These are phyloP conservation scores for Aspidiotus destructor DNA, from an alignment of 2,888 invertebrate species.

Conservation along the genomic window DNA sequence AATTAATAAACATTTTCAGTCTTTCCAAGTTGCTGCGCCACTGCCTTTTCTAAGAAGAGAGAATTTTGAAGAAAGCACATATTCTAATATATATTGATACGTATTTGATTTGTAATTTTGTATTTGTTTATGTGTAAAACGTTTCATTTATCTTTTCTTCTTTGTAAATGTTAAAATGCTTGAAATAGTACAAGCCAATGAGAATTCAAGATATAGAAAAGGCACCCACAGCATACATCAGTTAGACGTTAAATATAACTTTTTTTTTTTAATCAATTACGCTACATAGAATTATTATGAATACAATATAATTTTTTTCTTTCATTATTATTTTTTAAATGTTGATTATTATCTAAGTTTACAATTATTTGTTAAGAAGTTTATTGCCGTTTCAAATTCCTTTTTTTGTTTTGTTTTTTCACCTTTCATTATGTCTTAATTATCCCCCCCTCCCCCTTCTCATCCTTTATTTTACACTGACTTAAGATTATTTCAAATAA, in stretches of 20 bases:
- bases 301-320: conserved; percentile 15
- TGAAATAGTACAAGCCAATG: too few relatives aligned
- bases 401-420: conserved; percentile 10
- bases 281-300: background rate
- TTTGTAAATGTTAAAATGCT: background rate
- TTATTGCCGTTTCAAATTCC: background rate
- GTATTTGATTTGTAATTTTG: too few relatives aligned
- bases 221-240: too few relatives aligned
- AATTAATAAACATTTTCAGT: background rate
- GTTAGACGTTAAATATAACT: too few relatives aligned
- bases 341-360: conserved; percentile 31
- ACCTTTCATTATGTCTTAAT: background rate
- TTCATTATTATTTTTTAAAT: conserved; percentile 17
- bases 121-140: conserved; percentile 1
- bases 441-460: too few relatives aligned
- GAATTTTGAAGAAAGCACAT: conserved; percentile 10
- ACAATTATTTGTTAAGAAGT: conserved; percentile 29
- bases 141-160: conserved; percentile 21
- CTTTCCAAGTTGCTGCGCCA: conserved; percentile 29
- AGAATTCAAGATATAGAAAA: too few relatives aligned
- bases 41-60: conserved; percentile 21
- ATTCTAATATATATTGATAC: background rate
- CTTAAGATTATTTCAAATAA: too few relatives aligned
- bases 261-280: too few relatives aligned
- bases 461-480: too few relatives aligned